Evolutionary conservation across 2,888 invertebrate species (phyloP).

Genomic region (Heterodera filipjevi): DNA sequence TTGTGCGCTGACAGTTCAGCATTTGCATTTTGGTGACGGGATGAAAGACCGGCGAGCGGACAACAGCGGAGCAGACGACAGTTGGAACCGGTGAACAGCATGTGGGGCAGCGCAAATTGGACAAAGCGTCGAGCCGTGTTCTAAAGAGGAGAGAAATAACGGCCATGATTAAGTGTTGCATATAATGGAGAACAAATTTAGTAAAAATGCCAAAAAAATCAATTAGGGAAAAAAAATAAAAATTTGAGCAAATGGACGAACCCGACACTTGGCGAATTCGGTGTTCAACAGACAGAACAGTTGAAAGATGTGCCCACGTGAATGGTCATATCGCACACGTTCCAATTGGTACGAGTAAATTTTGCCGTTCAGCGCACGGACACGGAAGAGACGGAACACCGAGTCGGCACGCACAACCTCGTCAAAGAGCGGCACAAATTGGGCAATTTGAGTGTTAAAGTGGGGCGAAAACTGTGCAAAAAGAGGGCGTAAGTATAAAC

Average conservation of each 20-base stretch:
- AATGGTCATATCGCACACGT: slow-evolving; percentile 24
- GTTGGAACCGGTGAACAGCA: slow-evolving; percentile 31
- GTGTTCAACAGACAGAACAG: slow-evolving; percentile 36
- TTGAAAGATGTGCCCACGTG: slow-evolving; percentile 30
- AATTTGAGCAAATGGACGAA: too few relatives aligned
- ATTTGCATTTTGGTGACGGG: slow-evolving; percentile 21
- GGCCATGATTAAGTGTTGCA: neutral
- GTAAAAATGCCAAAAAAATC: too few relatives aligned
- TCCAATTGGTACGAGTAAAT: slow-evolving; percentile 33
- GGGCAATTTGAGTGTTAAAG: slow-evolving; percentile 42
- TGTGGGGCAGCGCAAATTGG: slow-evolving; percentile 39
- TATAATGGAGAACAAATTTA: neutral
- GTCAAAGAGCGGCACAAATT: slow-evolving; percentile 40
- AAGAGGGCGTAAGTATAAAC: too few relatives aligned
- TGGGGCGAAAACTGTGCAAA: slow-evolving; percentile 22
- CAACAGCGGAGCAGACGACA: slow-evolving; percentile 36
- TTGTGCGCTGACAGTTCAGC: slow-evolving; percentile 16
- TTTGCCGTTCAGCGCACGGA: slow-evolving; percentile 46
- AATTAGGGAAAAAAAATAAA: too few relatives aligned
- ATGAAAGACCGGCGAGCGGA: slow-evolving; percentile 29
- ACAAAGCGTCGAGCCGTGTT: slow-evolving; percentile 32
- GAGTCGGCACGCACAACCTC: slow-evolving; percentile 27
- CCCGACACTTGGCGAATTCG: slow-evolving; percentile 37
- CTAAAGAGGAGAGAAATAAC: slow-evolving; percentile 2
- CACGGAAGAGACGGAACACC: slow-evolving; percentile 33